These are phyloP conservation scores for Drosophila peninsularis DNA, from an alignment of 2,888 invertebrate species.

Conservation along the genomic window DNA sequence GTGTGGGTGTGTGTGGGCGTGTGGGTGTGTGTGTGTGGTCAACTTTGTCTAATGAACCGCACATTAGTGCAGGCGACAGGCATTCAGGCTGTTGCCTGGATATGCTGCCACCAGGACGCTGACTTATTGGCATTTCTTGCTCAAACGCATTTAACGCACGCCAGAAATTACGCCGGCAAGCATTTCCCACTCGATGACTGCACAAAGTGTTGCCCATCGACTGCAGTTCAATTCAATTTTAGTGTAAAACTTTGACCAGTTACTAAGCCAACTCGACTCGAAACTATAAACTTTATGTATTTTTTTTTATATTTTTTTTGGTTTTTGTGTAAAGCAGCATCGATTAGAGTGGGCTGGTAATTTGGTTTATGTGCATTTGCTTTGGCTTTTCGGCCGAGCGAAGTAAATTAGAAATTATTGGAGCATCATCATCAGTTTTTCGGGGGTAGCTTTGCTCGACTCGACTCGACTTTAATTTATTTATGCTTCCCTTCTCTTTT, in stretches of 20 bases:
- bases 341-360: slow-evolving; percentile 57
- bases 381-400: slow-evolving; percentile 52
- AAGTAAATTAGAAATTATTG: slow-evolving; percentile 80
- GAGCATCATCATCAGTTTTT: slow-evolving; percentile 40
- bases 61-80: slow-evolving; percentile 68
- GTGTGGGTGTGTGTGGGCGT: slow-evolving; percentile 8
- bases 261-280: not conserved
- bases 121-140: slow-evolving; percentile 71
- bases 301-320: not conserved
- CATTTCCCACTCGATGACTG: slow-evolving; percentile 28
- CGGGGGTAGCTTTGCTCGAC: not conserved
- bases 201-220: slow-evolving; percentile 27
- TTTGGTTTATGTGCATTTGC: slow-evolving; percentile 66
- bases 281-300: slow-evolving; percentile 17
- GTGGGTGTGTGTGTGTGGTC: slow-evolving; percentile 49
- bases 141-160: slow-evolving; percentile 58
- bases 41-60: slow-evolving; percentile 79
- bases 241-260: slow-evolving; percentile 46
- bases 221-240: slow-evolving; percentile 62
- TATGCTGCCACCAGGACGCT: slow-evolving; percentile 31
- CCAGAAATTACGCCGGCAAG: slow-evolving; percentile 37
- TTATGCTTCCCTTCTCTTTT: slow-evolving; percentile 5
- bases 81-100: slow-evolving; percentile 10
- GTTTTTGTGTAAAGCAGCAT: too few species aligned
- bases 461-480: slow-evolving; percentile 2